Percentiles rank a stretch among this genome's conserved stretches.
Evolutionary conservation across 2,113 vertebrate species (phyloP).

Genomic region (Microcebus tavaratra): DNA sequence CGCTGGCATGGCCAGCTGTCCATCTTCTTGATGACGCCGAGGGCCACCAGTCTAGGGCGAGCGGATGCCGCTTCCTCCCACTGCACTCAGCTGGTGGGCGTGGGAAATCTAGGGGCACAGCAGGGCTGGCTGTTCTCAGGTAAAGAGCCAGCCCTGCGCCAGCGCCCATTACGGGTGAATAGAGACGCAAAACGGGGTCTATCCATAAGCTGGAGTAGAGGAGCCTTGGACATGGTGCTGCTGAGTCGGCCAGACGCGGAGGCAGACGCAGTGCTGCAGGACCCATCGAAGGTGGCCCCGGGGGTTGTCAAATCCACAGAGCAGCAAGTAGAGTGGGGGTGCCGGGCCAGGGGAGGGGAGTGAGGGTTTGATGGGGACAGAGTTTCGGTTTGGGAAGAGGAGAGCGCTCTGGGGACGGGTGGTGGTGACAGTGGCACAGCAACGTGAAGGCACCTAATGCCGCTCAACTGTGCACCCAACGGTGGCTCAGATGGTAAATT

Average conservation of each 20-base stretch:
- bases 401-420: not conserved
- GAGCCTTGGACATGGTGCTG: accelerated
- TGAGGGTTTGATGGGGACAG: not conserved
- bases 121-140: not conserved
- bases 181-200: accelerated
- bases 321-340: not conserved
- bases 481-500: too few species aligned
- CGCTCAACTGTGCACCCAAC: too few species aligned
- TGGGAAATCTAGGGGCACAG: accelerated
- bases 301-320: not conserved
- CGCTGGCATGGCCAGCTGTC: not conserved
- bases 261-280: accelerated
- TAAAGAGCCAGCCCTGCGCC: not conserved
- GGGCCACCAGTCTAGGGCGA: accelerated
- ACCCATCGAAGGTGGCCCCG: accelerated
- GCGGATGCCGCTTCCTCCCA: too few species aligned
- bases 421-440: not conserved
- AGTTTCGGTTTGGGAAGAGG: not conserved
- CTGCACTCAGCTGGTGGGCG: accelerated
- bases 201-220: accelerated
- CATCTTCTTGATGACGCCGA: accelerated
- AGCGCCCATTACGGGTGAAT: accelerated
- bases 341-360: not conserved
- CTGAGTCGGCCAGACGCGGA: not conserved
- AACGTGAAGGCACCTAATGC: too few species aligned